Percentiles rank a stretch among this genome's conserved stretches.
Evolutionary conservation across 2,888 invertebrate genomes (phyloP).

Genomic region (Eremobia ochroleuca): DNA sequence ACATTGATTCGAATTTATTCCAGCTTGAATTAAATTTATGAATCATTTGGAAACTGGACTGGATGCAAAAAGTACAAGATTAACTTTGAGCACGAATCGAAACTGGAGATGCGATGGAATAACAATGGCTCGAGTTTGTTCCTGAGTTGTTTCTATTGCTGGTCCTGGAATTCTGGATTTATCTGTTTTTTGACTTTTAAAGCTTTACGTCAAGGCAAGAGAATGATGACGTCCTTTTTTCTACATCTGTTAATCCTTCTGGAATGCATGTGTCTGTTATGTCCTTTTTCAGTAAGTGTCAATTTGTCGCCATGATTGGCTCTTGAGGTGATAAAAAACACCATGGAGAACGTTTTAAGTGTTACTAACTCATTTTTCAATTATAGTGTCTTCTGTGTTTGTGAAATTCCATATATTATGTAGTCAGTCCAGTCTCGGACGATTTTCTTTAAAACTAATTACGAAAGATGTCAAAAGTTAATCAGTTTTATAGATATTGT

Average conservation of each 20-base stretch:
- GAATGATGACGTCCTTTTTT: neutral
- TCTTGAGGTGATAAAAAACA: neutral
- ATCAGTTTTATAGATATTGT: neutral
- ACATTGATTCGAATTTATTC: constrained; percentile 64
- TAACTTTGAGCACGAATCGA: constrained; percentile 39
- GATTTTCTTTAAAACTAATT: neutral
- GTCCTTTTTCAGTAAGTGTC: neutral
- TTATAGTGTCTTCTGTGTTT: neutral
- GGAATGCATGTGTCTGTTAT: too few species aligned
- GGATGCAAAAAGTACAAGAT: constrained; percentile 43
- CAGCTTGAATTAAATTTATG: constrained; percentile 56
- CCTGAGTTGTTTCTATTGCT: constrained; percentile 16
- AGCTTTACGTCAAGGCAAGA: neutral
- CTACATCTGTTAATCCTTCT: too few species aligned
- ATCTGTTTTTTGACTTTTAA: constrained; percentile 3
- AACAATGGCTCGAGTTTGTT: constrained; percentile 19
- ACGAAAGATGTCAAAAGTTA: too few species aligned
- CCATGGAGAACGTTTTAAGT: neutral
- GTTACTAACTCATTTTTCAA: neutral
- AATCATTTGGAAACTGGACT: constrained; percentile 55
- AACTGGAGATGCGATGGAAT: constrained; percentile 30
- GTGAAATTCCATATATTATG: neutral
- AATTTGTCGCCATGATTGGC: neutral
- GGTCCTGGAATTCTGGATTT: neutral
- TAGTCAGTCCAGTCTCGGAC: neutral